These are phyloP conservation scores for Oligia strigilis DNA, from an alignment of 2,888 invertebrate species.

Conservation along the genomic window DNA sequence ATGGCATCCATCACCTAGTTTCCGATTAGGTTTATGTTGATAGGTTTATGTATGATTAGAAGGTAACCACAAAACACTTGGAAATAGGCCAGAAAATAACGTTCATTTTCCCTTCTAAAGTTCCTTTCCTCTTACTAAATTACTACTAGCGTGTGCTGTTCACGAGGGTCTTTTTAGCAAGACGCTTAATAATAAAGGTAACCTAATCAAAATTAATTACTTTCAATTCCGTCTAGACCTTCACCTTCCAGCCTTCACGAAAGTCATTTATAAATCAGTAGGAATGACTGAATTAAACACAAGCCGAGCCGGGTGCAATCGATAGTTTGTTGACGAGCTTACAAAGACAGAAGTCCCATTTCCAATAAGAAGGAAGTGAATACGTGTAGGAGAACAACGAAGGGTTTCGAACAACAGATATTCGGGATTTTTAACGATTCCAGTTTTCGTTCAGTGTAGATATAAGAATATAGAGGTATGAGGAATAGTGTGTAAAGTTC, in stretches of 20 bases:
- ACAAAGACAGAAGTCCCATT: slow-evolving; percentile 22
- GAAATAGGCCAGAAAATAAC: neutral
- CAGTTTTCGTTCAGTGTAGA: neutral
- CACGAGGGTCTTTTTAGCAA: slow-evolving; percentile 4
- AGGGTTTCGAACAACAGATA: too few relatives aligned
- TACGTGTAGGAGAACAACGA: neutral
- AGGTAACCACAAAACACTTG: neutral
- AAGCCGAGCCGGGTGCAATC: slow-evolving; percentile 60
- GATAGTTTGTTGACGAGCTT: slow-evolving; percentile 42
- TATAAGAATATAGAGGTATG: neutral
- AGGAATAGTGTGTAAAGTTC: too few relatives aligned
- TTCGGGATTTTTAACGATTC: neutral
- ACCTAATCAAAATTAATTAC: slow-evolving; percentile 38
- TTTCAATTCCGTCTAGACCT: slow-evolving; percentile 11
- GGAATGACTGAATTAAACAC: slow-evolving; percentile 58
- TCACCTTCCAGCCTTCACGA: slow-evolving; percentile 49
- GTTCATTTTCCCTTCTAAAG: too few relatives aligned
- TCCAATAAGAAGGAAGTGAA: neutral
- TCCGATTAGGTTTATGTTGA: too few relatives aligned
- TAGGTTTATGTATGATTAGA: neutral
- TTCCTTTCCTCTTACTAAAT: neutral
- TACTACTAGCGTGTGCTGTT: neutral
- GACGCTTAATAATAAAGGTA: neutral
- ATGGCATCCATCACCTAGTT: too few relatives aligned
- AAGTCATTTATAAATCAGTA: slow-evolving; percentile 61